These are phyloP conservation scores for Sinocyclocheilus anophthalmus DNA, from an alignment of 2,113 vertebrate genomes.

Conservation along the genomic window DNA sequence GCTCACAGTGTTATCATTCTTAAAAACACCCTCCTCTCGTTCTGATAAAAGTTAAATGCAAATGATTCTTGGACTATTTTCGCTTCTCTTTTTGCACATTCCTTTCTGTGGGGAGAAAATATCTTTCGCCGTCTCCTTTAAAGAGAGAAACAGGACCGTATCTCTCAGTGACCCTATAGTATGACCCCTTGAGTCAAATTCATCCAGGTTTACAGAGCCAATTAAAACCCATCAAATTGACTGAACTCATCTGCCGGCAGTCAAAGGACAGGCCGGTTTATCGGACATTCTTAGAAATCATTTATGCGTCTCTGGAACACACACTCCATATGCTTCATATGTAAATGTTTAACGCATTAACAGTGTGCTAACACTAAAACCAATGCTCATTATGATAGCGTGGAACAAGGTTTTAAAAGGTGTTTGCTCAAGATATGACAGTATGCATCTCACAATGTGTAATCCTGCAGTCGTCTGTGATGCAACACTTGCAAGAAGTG, in stretches of 20 bases:
- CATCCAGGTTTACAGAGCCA: background rate
- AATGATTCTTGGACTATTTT: slow-evolving; percentile 75
- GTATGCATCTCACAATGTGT: slow-evolving; percentile 4
- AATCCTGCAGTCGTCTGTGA: slow-evolving; percentile 7
- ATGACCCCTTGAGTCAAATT: slow-evolving; percentile 7
- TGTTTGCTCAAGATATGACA: slow-evolving; percentile 45
- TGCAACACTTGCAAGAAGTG: background rate
- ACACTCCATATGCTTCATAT: background rate
- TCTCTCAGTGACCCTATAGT: slow-evolving; percentile 8
- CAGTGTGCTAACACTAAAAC: slow-evolving; percentile 25
- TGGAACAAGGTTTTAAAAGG: slow-evolving; percentile 32
- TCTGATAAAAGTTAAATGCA: slow-evolving; percentile 76
- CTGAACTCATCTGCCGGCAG: background rate
- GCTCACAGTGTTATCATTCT: slow-evolving; percentile 72
- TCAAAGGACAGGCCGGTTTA: background rate
- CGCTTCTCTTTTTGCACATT: slow-evolving; percentile 63
- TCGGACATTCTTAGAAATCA: background rate
- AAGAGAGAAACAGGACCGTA: background rate
- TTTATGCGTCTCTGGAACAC: background rate
- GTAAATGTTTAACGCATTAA: slow-evolving; percentile 26
- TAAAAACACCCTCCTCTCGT: slow-evolving; percentile 71
- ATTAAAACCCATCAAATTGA: slow-evolving; percentile 27
- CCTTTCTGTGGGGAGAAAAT: slow-evolving; percentile 15
- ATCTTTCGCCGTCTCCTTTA: background rate
- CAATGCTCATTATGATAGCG: slow-evolving; percentile 27